Evolutionary conservation across 2,797 vertebrate species (phyloP).

Genomic region (Paedocypris micromegethes): DNA sequence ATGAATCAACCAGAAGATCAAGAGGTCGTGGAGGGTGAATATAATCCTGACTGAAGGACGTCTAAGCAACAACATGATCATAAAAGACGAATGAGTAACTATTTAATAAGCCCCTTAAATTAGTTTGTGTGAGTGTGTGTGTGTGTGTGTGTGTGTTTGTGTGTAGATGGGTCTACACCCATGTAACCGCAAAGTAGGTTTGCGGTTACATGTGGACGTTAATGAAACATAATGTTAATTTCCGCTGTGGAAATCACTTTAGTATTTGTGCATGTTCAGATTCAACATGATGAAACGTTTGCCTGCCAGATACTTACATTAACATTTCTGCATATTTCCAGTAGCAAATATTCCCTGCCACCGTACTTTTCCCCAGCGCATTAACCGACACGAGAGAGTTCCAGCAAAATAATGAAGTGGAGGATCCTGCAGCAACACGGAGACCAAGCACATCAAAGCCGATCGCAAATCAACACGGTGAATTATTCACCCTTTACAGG

Average conservation of each 20-base stretch:
- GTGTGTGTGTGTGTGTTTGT: too few relatives aligned
- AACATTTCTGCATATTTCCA: constrained; percentile 42
- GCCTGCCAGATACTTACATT: constrained; percentile 43
- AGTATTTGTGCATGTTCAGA: not conserved
- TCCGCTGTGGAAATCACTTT: constrained; percentile 3
- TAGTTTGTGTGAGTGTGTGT: too few relatives aligned
- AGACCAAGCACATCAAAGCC: constrained; percentile 21
- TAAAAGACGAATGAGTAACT: too few relatives aligned
- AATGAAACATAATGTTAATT: not conserved
- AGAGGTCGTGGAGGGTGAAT: not conserved
- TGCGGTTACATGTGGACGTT: too few relatives aligned
- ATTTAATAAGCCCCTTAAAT: too few relatives aligned
- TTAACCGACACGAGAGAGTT: constrained; percentile 31
- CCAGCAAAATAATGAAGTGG: constrained; percentile 15
- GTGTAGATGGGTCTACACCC: too few relatives aligned
- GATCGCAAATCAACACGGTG: constrained; percentile 24
- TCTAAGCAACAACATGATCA: too few relatives aligned
- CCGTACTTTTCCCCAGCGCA: constrained; percentile 31
- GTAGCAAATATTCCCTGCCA: constrained; percentile 32
- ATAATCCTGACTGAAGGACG: not conserved
- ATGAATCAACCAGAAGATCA: not conserved
- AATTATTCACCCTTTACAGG: constrained; percentile 23
- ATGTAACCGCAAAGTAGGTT: too few relatives aligned
- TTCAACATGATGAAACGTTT: constrained; percentile 41
- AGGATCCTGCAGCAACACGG: constrained; percentile 20